Conservation (phyloP, 2,797 vertebrate genomes). For the Tauraco hartlaubi region DNA sequence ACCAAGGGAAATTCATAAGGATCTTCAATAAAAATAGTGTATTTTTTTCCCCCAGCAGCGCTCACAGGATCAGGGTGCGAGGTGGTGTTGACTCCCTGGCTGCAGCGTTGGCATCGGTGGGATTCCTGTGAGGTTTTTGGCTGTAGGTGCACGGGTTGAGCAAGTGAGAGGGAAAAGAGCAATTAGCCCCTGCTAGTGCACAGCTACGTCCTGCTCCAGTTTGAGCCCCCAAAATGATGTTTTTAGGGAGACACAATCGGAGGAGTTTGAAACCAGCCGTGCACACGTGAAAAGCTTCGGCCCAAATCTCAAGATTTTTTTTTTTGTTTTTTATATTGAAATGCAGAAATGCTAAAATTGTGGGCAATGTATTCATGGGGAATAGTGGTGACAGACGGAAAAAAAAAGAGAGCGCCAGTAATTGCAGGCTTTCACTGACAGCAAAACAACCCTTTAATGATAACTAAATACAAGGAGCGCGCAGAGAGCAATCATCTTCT, state of each 20-base stretch:
- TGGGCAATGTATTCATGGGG: slow-evolving; percentile 20
- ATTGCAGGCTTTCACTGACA: slow-evolving; percentile 68
- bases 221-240: background rate
- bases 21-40: background rate
- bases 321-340: background rate
- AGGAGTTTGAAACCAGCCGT: background rate
- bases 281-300: rapidly evolving
- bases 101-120: rapidly evolving
- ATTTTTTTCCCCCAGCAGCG: rapidly evolving
- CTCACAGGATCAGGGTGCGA: background rate
- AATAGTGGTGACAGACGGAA: slow-evolving; percentile 36
- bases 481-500: slow-evolving; percentile 41
- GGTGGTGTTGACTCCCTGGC: background rate
- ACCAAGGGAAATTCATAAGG: background rate
- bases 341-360: slow-evolving; percentile 35
- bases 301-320: background rate
- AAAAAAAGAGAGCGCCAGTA: background rate
- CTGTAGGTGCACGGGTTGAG: background rate
- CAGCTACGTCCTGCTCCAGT: background rate
- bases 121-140: background rate
- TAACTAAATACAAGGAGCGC: slow-evolving; percentile 39
- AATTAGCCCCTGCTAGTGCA: background rate
- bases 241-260: rapidly evolving
- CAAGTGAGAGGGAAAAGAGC: background rate
- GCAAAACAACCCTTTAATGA: slow-evolving; percentile 71